Conservation (phyloP, 2,888 invertebrate species). For the Apamea crenata region DNA sequence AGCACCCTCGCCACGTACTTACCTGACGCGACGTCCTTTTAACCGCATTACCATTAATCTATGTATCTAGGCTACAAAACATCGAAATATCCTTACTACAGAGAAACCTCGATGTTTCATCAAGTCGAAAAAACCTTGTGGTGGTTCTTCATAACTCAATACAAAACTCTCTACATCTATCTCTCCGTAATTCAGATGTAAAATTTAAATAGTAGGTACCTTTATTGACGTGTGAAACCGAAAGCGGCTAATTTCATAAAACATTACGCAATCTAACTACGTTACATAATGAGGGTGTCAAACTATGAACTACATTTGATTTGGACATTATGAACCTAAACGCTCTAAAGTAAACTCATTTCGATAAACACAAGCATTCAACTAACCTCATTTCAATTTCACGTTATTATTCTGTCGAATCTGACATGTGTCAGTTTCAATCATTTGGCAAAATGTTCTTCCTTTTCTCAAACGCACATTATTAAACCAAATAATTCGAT, state of each 20-base stretch:
- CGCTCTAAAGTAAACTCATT: conserved; percentile 5
- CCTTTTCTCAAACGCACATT: background rate
- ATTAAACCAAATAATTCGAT: conserved; percentile 10
- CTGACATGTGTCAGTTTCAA: conserved; percentile 10
- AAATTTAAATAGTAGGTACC: background rate
- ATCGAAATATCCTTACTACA: background rate
- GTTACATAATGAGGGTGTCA: background rate
- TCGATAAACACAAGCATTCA: conserved; percentile 7
- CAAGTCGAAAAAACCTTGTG: background rate
- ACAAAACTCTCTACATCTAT: background rate
- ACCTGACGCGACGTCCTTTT: too few species aligned
- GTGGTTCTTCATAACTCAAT: too few species aligned
- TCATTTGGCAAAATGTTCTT: conserved; percentile 21
- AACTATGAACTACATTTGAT: too few species aligned
- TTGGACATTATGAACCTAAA: too few species aligned
- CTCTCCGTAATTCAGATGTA: background rate
- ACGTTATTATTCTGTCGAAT: conserved; percentile 7
- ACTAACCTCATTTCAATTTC: conserved; percentile 20
- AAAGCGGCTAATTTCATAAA: background rate
- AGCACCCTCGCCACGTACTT: too few species aligned
- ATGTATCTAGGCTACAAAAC: background rate
- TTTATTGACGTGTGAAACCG: background rate
- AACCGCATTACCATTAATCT: too few species aligned
- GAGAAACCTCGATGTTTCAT: too few species aligned
- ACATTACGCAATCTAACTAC: background rate